Evolutionary conservation across 2,888 invertebrate genomes (phyloP).

Genomic region (Stenotaenia linearis): DNA sequence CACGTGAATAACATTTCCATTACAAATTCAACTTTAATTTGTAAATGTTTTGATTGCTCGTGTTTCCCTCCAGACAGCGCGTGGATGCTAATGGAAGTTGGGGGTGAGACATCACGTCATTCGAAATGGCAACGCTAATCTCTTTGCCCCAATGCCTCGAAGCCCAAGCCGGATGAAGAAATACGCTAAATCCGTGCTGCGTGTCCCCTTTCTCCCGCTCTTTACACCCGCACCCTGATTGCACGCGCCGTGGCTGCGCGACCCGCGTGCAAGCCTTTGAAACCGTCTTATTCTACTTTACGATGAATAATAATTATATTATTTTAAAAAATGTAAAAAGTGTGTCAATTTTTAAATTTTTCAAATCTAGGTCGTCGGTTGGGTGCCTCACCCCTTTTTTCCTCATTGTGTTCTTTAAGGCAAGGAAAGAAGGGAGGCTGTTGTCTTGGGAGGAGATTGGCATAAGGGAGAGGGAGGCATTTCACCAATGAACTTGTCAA

Average conservation of each 20-base stretch:
- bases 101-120: conserved; percentile 12
- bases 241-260: neutral
- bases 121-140: conserved; percentile 2
- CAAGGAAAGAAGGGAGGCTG: neutral
- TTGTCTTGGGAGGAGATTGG: conserved; percentile 11
- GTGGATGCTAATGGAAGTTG: conserved; percentile 5
- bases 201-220: conserved; percentile 26
- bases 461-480: conserved; percentile 17
- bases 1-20: neutral
- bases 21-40: conserved; percentile 16
- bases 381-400: conserved; percentile 2
- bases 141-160: conserved; percentile 11
- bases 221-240: conserved; percentile 24
- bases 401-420: neutral
- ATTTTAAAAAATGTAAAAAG: neutral
- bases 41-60: conserved; percentile 17
- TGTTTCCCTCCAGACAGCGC: conserved; percentile 1
- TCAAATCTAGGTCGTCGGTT: neutral
- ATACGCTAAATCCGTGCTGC: neutral
- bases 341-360: neutral
- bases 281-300: neutral
- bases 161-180: conserved; percentile 19
- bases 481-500: conserved; percentile 21
- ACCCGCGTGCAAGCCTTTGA: neutral
- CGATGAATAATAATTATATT: neutral